These are phyloP conservation scores for Muntiacus muntjak DNA, from an alignment of 2,113 vertebrate species.

Conservation along the genomic window DNA sequence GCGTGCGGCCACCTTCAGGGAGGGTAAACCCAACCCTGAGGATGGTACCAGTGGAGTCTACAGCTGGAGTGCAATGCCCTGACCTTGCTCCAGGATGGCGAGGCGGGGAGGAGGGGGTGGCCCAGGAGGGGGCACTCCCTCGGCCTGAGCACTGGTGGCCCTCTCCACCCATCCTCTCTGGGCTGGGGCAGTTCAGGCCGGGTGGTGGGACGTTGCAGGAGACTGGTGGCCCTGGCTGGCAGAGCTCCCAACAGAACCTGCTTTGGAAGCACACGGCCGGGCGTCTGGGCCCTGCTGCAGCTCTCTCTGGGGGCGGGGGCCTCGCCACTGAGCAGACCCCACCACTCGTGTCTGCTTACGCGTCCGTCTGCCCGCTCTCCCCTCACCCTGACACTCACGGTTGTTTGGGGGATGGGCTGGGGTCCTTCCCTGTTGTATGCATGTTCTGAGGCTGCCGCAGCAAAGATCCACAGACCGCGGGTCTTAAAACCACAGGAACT, in stretches of 20 bases:
- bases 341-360: fast-evolving
- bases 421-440: not conserved
- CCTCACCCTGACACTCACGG: not conserved
- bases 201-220: fast-evolving
- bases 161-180: not conserved
- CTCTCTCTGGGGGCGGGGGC: not conserved
- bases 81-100: not conserved
- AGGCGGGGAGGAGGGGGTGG: not conserved
- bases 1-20: fast-evolving
- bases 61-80: not conserved
- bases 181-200: not conserved
- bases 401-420: fast-evolving
- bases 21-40: not conserved
- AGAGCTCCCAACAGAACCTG: not conserved
- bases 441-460: not conserved
- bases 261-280: not conserved
- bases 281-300: not conserved
- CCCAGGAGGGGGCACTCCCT: not conserved
- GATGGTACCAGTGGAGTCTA: no score
- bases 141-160: not conserved
- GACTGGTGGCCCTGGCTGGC: fast-evolving
- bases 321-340: not conserved
- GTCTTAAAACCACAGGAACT: not conserved
- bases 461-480: not conserved
- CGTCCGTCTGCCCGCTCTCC: fast-evolving